A percentile compares a stretch with the other conserved stretches of the same genome.
Evolutionary conservation across 1,140 invertebrate species (phyloP).

Genomic region (Drosophila nigromelanica): DNA sequence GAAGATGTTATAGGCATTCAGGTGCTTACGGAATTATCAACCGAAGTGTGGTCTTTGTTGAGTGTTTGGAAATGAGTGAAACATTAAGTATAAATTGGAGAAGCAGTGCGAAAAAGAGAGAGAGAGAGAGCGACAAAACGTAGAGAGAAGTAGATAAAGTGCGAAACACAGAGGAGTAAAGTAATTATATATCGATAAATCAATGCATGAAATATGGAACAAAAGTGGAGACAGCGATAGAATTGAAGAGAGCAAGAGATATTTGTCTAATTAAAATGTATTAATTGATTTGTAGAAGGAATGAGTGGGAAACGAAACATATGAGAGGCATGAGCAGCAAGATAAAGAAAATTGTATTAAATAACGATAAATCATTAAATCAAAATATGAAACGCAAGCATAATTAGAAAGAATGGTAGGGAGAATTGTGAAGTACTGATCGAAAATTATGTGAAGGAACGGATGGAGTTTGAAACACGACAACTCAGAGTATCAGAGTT

Average conservation of each 20-base stretch:
- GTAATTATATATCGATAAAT: no score
- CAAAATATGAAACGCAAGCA: no score
- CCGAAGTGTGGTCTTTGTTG: background rate
- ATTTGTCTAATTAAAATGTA: no score
- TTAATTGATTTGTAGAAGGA: no score
- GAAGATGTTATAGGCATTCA: background rate
- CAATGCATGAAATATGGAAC: no score
- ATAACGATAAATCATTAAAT: no score
- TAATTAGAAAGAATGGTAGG: no score
- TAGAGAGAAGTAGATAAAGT: background rate
- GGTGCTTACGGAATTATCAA: slow-evolving; percentile 1
- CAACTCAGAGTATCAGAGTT: background rate
- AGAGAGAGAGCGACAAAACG: background rate
- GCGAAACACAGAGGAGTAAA: background rate
- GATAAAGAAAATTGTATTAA: no score
- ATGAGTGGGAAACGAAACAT: no score
- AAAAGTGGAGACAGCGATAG: no score
- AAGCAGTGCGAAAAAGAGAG: background rate
- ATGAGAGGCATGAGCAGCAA: no score
- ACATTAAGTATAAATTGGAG: slow-evolving; percentile 3
- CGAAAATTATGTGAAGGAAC: background rate
- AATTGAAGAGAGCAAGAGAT: no score
- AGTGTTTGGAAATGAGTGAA: background rate
- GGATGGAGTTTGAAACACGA: background rate
- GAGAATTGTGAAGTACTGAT: background rate